These are phyloP conservation scores for Varanus komodoensis DNA, from an alignment of 2,113 vertebrate species.

Conservation along the genomic window DNA sequence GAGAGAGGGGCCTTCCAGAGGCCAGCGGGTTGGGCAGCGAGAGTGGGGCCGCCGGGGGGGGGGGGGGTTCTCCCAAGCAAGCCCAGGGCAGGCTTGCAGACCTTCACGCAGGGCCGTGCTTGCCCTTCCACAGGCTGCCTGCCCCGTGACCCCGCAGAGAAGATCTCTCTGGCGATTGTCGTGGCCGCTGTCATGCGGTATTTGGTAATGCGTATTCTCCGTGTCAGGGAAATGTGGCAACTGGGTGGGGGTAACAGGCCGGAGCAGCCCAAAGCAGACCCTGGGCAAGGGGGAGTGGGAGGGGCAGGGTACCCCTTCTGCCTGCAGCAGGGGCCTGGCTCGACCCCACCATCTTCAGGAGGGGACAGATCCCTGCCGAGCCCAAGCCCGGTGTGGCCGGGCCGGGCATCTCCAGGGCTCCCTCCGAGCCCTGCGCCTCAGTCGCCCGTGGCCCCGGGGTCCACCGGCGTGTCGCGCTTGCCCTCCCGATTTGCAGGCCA, in stretches of 20 bases:
- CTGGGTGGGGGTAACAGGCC: neutral
- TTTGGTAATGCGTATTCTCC: neutral
- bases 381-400: too few species aligned
- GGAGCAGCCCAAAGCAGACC: neutral
- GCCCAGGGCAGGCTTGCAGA: neutral
- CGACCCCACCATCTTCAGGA: too few species aligned
- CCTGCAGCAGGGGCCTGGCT: too few species aligned
- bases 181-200: neutral
- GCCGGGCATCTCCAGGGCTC: neutral
- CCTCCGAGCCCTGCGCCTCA: neutral
- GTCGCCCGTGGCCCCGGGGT: neutral
- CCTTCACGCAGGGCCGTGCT: neutral
- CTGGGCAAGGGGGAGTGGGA: neutral
- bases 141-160: neutral
- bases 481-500: neutral
- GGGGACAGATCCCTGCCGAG: too few species aligned
- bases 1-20: neutral
- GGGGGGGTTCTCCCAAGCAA: too few species aligned
- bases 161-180: neutral
- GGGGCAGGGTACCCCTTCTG: too few species aligned
- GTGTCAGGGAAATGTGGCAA: neutral
- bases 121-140: too few species aligned
- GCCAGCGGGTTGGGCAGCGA: neutral
- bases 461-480: neutral
- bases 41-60: too few species aligned